Percentiles rank a stretch among this genome's conserved stretches.
Evolutionary conservation across 1,140 invertebrate species (phyloP).

Genomic region (Heliconius hewitsoni): DNA sequence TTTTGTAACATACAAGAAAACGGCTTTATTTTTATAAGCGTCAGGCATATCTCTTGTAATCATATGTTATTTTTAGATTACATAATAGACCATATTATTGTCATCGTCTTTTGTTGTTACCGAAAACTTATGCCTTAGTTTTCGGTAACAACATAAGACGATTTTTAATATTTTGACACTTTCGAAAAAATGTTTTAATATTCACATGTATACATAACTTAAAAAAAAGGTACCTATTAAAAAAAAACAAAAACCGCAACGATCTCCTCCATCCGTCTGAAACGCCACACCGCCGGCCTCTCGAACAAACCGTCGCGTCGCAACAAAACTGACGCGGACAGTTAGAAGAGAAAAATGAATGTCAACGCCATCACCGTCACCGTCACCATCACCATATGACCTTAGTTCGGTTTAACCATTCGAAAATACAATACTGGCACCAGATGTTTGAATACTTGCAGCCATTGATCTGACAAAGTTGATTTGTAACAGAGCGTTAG

Average conservation of each 20-base stretch:
- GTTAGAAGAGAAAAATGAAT: slow-evolving; percentile 67
- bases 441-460: slow-evolving; percentile 38
- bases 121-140: too few species aligned
- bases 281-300: slow-evolving; percentile 23
- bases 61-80: too few species aligned
- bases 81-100: too few species aligned
- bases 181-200: too few species aligned
- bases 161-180: too few species aligned
- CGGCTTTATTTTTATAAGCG: too few species aligned
- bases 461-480: slow-evolving; percentile 15
- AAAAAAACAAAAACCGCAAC: background rate
- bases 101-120: too few species aligned
- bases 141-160: too few species aligned
- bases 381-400: slow-evolving; percentile 40
- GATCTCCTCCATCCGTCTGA: slow-evolving; percentile 23
- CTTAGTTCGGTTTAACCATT: slow-evolving; percentile 42
- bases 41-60: too few species aligned
- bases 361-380: slow-evolving; percentile 46
- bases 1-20: too few species aligned
- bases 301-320: slow-evolving; percentile 43
- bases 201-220: too few species aligned
- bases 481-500: slow-evolving; percentile 1
- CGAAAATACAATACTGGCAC: slow-evolving; percentile 41
- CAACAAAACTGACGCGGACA: slow-evolving; percentile 56
- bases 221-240: too few species aligned